Percentiles rank a stretch among this genome's conserved stretches.
Conservation (phyloP, 2,888 invertebrate genomes). For the Frankliniella fusca region DNA sequence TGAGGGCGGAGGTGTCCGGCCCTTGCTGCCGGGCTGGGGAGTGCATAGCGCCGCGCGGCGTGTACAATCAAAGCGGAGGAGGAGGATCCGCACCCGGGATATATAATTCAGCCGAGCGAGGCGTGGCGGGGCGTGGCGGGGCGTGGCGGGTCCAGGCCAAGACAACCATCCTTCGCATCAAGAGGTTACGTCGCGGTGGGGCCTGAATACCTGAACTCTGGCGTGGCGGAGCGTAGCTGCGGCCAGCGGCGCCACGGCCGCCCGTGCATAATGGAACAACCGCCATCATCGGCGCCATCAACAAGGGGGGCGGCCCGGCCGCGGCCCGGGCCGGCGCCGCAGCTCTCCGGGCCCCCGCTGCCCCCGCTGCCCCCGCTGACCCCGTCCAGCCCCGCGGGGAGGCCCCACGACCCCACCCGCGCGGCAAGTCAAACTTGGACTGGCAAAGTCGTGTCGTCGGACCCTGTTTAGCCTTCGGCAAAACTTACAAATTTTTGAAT, state of each 20-base stretch:
- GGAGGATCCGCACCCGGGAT: neutral
- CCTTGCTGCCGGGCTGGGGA: neutral
- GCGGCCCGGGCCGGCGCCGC: neutral
- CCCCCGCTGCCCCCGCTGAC: neutral
- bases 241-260: no score
- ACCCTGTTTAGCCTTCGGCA: no score
- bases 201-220: no score
- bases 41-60: neutral
- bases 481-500: no score
- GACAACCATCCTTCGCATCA: no score
- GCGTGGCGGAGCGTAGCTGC: no score
- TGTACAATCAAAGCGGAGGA: slow-evolving; percentile 14
- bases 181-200: no score
- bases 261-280: no score
- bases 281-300: no score
- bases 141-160: neutral
- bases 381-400: neutral
- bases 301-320: neutral
- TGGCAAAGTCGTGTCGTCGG: no score
- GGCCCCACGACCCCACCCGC: no score
- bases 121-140: neutral
- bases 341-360: neutral
- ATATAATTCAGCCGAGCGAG: slow-evolving; percentile 6
- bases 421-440: no score
- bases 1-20: neutral